Percentiles rank a stretch among this genome's conserved stretches.
phyloP scores from a whole-genome alignment of 2,888 invertebrate species.

The Tenthredo mesomela region DNA sequence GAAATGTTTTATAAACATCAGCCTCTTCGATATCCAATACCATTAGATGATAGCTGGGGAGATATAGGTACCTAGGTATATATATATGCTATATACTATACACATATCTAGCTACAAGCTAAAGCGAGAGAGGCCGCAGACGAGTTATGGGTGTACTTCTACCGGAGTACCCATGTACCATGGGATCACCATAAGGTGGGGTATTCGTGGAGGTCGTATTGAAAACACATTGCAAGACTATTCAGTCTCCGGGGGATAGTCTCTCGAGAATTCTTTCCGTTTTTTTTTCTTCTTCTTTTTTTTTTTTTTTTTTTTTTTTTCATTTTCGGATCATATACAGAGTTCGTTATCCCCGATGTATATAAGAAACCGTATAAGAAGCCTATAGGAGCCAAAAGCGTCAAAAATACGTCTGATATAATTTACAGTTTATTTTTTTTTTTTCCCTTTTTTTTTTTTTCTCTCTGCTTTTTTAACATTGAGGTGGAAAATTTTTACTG shows the following conservation, averaged over 20 bases:
- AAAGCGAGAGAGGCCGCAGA: constrained; percentile 65
- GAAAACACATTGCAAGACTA: constrained; percentile 62
- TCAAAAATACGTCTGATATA: constrained; percentile 67
- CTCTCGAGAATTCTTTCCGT: constrained; percentile 61
- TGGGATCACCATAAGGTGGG: constrained; percentile 77
- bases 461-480: neutral
- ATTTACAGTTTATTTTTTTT: constrained; percentile 63
- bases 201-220: constrained; percentile 72
- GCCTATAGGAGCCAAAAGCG: neutral
- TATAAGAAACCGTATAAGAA: neutral
- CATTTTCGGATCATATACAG: constrained; percentile 18
- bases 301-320: neutral
- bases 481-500: no score
- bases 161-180: constrained; percentile 68
- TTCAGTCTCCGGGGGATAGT: constrained; percentile 56
- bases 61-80: constrained; percentile 52
- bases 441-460: neutral
- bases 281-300: neutral
- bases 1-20: constrained; percentile 54
- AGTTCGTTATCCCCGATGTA: constrained; percentile 1
- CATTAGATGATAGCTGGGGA: constrained; percentile 64
- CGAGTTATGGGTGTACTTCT: constrained; percentile 73
- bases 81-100: no score
- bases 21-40: constrained; percentile 69
- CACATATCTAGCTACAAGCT: constrained; percentile 53